Evolutionary conservation across 2,113 vertebrate species (phyloP), one percentile per base, ranked within the genome.

Genomic region (Pogona vitticeps): DNA sequence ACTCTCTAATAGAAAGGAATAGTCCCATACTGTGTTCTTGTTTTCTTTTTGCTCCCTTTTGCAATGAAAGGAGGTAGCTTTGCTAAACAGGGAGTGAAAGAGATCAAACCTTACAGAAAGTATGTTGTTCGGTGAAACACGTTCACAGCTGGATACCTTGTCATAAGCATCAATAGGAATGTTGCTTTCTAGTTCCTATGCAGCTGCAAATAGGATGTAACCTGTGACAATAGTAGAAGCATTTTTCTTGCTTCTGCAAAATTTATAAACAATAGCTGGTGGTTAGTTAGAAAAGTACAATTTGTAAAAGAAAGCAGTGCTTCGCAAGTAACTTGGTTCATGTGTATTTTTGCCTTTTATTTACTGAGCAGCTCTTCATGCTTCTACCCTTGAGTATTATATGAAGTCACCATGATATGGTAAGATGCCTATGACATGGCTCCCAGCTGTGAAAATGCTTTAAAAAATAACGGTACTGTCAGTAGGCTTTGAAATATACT

Each of bases 401-500:
- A 76, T 46, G 82, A 84, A 76, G 71, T 75, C 33, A 20, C 58
- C 31, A 84, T 76, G 72, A 84, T 84, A 52, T 46, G 40, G 72
- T 76, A 65, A 52, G 59, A 76, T 84, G 59, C 58, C 59, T 84
- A 17, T 84, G 72, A 76, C 83, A 76, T 84, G 83, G 72, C 59
- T 84, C 13, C 83, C 59, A 84, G 59, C 83, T 84, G 83, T 84
- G 83, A 84, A 84, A 84, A 84, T 76, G 40, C 82, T 76, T 84
- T 84, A 21, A 75, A 82, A 84, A 42, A 84, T 61, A 20, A 75
- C 33, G 38, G 70, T 20, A 75, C 52, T 63, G 52, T 33, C 72
- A 46, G 40, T 76, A 76, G 59, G 72, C 46, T 65, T 71, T 65
- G 72, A 84, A 75, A 76, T 67, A 46, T 31, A n/a, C 68, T 77